A percentile compares a stretch with the other conserved stretches of the same genome.
Conservation (phyloP, 2,113 vertebrate species). For the Paratilapia polleni region DNA sequence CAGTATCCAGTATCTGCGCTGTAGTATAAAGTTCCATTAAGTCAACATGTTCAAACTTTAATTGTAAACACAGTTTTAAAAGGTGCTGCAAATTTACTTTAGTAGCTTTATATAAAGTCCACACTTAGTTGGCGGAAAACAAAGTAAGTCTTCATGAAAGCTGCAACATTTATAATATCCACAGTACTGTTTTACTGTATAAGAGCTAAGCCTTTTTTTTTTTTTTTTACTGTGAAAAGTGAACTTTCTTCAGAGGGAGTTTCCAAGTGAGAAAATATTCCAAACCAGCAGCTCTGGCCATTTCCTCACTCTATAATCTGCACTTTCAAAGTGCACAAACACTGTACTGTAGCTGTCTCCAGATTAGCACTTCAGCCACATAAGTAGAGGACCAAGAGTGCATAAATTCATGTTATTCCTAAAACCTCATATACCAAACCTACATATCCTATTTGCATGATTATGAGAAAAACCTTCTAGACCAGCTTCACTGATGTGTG, state of each 20-base stretch:
- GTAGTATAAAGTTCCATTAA: not conserved
- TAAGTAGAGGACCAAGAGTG: not conserved
- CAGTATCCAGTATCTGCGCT: not conserved
- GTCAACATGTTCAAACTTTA: not conserved
- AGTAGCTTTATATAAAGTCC: not conserved
- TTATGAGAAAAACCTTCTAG: not conserved
- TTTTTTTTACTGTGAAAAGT: not conserved
- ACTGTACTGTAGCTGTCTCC: not conserved
- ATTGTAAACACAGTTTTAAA: not conserved
- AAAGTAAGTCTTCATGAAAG: not conserved
- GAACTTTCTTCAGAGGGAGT: not conserved
- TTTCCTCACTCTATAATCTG: slow-evolving; percentile 35
- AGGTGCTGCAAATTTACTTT: not conserved
- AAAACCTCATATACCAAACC: not conserved
- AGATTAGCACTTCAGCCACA: not conserved
- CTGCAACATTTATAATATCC: not conserved
- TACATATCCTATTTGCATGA: not conserved
- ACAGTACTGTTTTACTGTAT: not conserved
- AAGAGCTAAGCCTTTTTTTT: not conserved
- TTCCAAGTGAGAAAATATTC: slow-evolving; percentile 1
- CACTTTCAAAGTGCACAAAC: not conserved
- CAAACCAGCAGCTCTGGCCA: slow-evolving; percentile 5
- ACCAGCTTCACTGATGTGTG: not conserved
- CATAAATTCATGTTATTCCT: not conserved
- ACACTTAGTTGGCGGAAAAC: not conserved